A percentile compares a stretch with the other conserved stretches of the same genome.
Conservation (phyloP, 2,888 invertebrate genomes). For the Apamea anceps region DNA sequence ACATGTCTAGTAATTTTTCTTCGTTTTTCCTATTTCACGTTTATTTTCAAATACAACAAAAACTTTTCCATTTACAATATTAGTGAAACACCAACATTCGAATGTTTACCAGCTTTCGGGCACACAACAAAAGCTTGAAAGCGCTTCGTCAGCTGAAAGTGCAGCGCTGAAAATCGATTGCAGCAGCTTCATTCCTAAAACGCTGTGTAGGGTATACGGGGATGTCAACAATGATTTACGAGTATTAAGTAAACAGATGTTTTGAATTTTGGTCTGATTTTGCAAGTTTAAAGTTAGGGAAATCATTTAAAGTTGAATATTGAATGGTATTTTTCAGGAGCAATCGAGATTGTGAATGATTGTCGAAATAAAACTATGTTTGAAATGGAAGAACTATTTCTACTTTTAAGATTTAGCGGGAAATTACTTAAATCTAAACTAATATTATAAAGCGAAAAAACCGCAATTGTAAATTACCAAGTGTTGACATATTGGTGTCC, state of each 20-base stretch:
- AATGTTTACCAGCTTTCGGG: slow-evolving; percentile 43
- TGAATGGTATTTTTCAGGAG: background rate
- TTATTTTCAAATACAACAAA: slow-evolving; percentile 11
- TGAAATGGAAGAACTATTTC: background rate
- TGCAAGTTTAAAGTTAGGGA: background rate
- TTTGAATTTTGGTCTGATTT: slow-evolving; percentile 46
- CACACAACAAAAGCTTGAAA: slow-evolving; percentile 50
- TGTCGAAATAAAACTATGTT: background rate
- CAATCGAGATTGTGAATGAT: background rate
- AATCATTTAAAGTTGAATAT: background rate
- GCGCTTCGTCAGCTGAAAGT: slow-evolving; percentile 50
- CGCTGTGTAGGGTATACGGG: slow-evolving; percentile 33
- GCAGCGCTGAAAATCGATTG: slow-evolving; percentile 55
- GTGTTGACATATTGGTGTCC: too few species aligned
- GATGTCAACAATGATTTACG: slow-evolving; percentile 57
- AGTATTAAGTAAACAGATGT: slow-evolving; percentile 47
- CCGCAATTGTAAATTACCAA: too few species aligned
- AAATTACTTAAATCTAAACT: background rate
- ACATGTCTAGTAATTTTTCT: background rate
- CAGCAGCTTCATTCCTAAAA: slow-evolving; percentile 45
- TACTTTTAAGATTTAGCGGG: background rate
- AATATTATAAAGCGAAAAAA: too few species aligned
- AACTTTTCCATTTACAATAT: slow-evolving; percentile 39
- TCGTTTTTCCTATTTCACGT: background rate
- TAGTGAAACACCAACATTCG: slow-evolving; percentile 11